Conservation (phyloP, 1,140 invertebrate species). For the Eubasilissa regina region DNA sequence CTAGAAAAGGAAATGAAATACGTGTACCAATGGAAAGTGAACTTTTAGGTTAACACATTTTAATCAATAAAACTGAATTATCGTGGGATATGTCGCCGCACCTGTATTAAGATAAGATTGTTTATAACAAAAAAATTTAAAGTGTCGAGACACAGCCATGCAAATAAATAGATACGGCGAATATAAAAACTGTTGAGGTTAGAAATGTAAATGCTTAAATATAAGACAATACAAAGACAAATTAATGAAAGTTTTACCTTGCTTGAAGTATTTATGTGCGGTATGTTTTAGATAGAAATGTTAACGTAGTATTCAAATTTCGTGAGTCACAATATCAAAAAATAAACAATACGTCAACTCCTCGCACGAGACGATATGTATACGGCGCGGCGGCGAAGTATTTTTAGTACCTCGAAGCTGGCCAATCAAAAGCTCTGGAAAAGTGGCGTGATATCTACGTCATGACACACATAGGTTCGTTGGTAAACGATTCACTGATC, state of each 20-base stretch:
- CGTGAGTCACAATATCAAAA: constrained; percentile 26
- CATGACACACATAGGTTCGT: constrained; percentile 38
- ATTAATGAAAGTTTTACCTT: background rate
- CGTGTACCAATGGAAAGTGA: background rate
- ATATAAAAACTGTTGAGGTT: constrained; percentile 8
- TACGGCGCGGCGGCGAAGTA: constrained; percentile 23
- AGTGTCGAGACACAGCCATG: background rate
- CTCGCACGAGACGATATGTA: constrained; percentile 16
- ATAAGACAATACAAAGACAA: background rate
- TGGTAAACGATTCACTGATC: constrained; percentile 17
- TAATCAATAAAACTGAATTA: background rate
- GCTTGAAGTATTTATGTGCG: background rate
- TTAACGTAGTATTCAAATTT: constrained; percentile 1
- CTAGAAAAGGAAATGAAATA: no score
- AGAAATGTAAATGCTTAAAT: background rate
- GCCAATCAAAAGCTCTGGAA: constrained; percentile 27
- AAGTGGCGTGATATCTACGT: constrained; percentile 46
- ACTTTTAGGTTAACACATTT: constrained; percentile 1
- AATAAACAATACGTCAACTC: constrained; percentile 25
- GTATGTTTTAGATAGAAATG: background rate
- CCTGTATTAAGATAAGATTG: background rate
- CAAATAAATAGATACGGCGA: background rate
- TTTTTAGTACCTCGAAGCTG: constrained; percentile 23
- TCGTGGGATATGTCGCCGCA: background rate
- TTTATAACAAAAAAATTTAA: background rate